A percentile compares a stretch with the other conserved stretches of the same genome.
phyloP scores from a whole-genome alignment of 92 coral and sea anemone species.

The Porites evermanni region DNA sequence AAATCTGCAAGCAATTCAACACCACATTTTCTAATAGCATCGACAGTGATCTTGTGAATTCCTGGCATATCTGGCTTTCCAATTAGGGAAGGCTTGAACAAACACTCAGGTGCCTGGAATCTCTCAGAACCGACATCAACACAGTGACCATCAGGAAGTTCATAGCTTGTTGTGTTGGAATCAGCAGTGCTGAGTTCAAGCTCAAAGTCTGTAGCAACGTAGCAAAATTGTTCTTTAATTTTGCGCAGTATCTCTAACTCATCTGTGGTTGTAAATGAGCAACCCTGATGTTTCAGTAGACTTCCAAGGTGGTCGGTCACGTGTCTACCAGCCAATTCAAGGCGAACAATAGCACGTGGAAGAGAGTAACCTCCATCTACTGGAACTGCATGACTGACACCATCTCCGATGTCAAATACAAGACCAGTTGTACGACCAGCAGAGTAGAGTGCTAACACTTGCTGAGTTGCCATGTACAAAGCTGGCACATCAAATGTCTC shows the following conservation, averaged over 20 bases:
- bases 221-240: constrained; percentile 33
- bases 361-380: constrained; percentile 42
- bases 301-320: constrained; percentile 13
- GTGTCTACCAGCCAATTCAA: constrained; percentile 70
- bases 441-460: constrained; percentile 86
- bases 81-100: constrained; percentile 83
- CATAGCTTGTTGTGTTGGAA: constrained; percentile 77
- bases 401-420: constrained; percentile 89
- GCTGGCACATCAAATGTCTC: constrained; percentile 90
- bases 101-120: constrained; percentile 88
- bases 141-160: constrained; percentile 86
- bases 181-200: constrained; percentile 90
- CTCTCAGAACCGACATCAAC: constrained; percentile 89
- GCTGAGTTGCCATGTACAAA: constrained; percentile 85
- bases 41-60: constrained; percentile 86
- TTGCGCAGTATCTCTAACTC: constrained; percentile 71
- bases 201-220: constrained; percentile 84
- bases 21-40: constrained; percentile 35
- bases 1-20: constrained; percentile 11
- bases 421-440: constrained; percentile 91
- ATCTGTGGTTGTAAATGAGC: constrained; percentile 73
- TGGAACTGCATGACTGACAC: constrained; percentile 89
- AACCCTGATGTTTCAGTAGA: constrained; percentile 47
- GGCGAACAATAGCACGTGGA: constrained; percentile 74
- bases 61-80: constrained; percentile 83